phyloP scores from a whole-genome alignment of 2,888 invertebrate genomes.

The Lycia hirtaria region DNA sequence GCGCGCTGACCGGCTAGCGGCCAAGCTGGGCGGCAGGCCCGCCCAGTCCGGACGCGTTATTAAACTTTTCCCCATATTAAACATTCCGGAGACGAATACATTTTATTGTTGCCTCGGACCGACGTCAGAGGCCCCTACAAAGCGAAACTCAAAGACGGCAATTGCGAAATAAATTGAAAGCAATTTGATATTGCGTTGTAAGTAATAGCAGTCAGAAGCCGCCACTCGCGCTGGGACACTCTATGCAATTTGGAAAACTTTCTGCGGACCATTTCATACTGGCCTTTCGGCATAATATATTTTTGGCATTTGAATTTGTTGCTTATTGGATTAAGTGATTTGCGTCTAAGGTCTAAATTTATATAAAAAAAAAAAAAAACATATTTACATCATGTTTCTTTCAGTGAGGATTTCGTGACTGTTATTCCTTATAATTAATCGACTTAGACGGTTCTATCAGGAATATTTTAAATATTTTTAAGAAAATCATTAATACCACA shows the following conservation, averaged over 20 bases:
- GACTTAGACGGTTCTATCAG: too few relatives aligned
- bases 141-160: constrained; percentile 86
- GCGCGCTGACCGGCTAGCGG: constrained; percentile 44
- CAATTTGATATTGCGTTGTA: constrained; percentile 86
- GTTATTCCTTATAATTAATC: too few relatives aligned
- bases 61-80: constrained; percentile 87
- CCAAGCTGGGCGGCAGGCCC: constrained; percentile 54
- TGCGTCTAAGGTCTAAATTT: constrained; percentile 10
- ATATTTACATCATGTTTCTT: too few relatives aligned
- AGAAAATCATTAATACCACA: too few relatives aligned
- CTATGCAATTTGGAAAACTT: constrained; percentile 75
- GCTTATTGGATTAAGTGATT: constrained; percentile 49
- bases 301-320: constrained; percentile 44
- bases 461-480: too few relatives aligned
- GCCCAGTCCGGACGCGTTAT: constrained; percentile 79
- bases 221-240: constrained; percentile 75
- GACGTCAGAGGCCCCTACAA: constrained; percentile 85
- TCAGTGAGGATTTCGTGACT: too few relatives aligned
- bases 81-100: constrained; percentile 87
- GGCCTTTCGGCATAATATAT: constrained; percentile 53
- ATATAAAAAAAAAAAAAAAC: too few relatives aligned
- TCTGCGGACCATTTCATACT: constrained; percentile 70
- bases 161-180: constrained; percentile 86
- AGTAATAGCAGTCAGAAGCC: constrained; percentile 83
- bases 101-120: constrained; percentile 86